Percentiles rank a stretch among this genome's conserved stretches.
These are phyloP conservation scores for Andrena hattorfiana DNA, from an alignment of 2,888 invertebrate genomes.

Conservation along the genomic window DNA sequence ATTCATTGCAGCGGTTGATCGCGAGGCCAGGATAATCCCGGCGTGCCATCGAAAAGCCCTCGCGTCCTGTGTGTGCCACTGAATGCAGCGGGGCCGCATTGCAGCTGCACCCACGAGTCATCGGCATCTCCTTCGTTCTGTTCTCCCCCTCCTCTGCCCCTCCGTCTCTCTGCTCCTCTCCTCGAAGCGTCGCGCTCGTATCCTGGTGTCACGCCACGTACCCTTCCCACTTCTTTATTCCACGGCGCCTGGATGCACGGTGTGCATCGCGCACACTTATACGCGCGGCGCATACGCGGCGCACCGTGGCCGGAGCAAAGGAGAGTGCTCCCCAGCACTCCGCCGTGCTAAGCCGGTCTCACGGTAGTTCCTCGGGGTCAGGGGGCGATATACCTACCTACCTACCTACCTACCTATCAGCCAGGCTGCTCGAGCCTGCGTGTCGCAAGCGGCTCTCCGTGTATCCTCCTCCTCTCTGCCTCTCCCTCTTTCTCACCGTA, in stretches of 20 bases:
- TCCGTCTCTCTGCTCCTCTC: conserved; percentile 42
- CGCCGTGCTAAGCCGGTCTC: conserved; percentile 77
- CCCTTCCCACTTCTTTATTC: conserved; percentile 67
- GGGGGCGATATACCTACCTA: conserved; percentile 80
- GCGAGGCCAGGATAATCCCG: conserved; percentile 53
- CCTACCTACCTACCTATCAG: conserved; percentile 73
- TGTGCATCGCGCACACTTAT: conserved; percentile 1
- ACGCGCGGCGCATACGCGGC: conserved; percentile 44
- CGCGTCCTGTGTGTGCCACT: conserved; percentile 46
- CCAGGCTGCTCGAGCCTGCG: conserved; percentile 67
- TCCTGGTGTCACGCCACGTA: conserved; percentile 55
- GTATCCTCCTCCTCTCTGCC: conserved; percentile 63
- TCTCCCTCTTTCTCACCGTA: conserved; percentile 15
- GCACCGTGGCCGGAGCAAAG: conserved; percentile 67
- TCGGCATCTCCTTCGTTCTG: conserved; percentile 70
- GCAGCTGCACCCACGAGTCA: conserved; percentile 78
- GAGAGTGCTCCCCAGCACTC: conserved; percentile 68
- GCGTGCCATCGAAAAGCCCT: conserved; percentile 53
- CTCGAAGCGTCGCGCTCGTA: conserved; percentile 26
- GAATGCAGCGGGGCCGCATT: conserved; percentile 65
- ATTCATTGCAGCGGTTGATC: conserved; percentile 28
- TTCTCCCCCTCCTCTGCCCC: conserved; percentile 69
- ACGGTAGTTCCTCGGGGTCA: conserved; percentile 80
- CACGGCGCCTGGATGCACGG: conserved; percentile 54
- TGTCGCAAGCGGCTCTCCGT: conserved; percentile 76